phyloP scores from a whole-genome alignment of 1,140 invertebrate genomes.

The Nasonia longicornis region DNA sequence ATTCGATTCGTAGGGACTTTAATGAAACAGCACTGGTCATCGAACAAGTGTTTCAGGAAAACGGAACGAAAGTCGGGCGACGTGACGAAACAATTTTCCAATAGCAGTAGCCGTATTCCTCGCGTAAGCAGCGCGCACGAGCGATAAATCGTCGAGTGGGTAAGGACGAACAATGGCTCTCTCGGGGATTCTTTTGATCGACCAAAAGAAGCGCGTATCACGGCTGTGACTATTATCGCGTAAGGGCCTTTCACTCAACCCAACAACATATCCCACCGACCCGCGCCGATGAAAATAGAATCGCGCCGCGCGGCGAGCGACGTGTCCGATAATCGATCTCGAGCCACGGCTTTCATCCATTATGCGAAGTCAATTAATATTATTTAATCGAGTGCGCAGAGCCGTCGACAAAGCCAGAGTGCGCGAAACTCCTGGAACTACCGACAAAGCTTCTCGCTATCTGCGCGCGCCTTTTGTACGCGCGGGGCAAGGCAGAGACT shows the following conservation, averaged over 20 bases:
- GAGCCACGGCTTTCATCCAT: not conserved
- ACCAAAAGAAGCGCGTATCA: conserved; percentile 17
- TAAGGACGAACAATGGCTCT: conserved; percentile 7
- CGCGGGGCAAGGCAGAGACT: too few relatives aligned
- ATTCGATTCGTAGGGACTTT: not conserved
- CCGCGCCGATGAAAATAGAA: not conserved
- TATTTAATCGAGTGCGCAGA: not conserved
- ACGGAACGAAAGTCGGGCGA: not conserved
- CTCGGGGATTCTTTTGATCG: conserved; percentile 8
- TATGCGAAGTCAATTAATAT: not conserved
- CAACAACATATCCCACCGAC: not conserved
- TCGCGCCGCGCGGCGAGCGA: too few relatives aligned
- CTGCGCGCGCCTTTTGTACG: not conserved
- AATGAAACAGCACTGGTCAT: not conserved
- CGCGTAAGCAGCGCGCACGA: not conserved
- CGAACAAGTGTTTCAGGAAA: not conserved
- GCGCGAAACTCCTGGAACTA: too few relatives aligned
- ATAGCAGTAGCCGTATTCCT: not conserved
- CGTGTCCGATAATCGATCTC: not conserved
- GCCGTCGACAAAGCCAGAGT: not conserved
- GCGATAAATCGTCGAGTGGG: conserved; percentile 19
- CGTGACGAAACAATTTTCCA: conserved; percentile 23
- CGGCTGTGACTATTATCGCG: not conserved
- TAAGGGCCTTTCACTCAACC: not conserved
- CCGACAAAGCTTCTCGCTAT: not conserved